Base-by-base conservation (phyloP, 2,113 vertebrate genomes). In the Actinemys pallida region DNA sequence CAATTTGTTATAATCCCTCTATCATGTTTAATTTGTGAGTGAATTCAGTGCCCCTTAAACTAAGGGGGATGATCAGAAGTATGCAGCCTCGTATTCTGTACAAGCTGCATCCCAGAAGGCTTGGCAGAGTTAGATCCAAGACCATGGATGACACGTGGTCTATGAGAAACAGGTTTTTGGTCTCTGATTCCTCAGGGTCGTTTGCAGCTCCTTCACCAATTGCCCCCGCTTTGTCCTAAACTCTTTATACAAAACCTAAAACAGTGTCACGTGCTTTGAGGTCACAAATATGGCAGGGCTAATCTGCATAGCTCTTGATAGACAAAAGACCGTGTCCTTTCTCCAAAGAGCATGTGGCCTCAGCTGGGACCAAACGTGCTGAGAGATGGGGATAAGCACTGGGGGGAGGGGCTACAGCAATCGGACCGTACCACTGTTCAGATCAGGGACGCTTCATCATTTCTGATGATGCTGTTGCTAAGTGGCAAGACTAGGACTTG, bases 391-490 rank as follows among this genome's bases (percentile, higher is more conserved):
- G 62, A 65, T 35, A 65, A 65, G 31, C 62, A 35, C 62, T 65
- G 19, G 6, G 13, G 35, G 16, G 12, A 62, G 5, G 57, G 27
- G 5, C 22, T 27, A 80, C 49, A 27, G 19, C 42, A 62, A 16
- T 31, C 3, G 3, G 62, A 35, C 31, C 4, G 8, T 31, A 16
- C 8, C 7, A 4, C 8, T 4, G 62, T 69, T 69, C 7, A n/a
- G 62, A 35, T 8, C 35, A n/a, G 62, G 31, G 35, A 7, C 6
- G 2, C 62, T 69, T 69, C 7, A 4, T 35, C 31, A 35, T 14
- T 19, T 69, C 29, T 50, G 49, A 98, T 98, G 1, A 98, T 98
- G 39, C 22, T 98, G 83, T 97, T 93, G 93, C 95, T 94, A 13
- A 97, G 29, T 47, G 29, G 35, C 35, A 69, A 69, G 16, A 17